Conservation (phyloP, 2,797 vertebrate species). For the Cirrhinus molitorella region DNA sequence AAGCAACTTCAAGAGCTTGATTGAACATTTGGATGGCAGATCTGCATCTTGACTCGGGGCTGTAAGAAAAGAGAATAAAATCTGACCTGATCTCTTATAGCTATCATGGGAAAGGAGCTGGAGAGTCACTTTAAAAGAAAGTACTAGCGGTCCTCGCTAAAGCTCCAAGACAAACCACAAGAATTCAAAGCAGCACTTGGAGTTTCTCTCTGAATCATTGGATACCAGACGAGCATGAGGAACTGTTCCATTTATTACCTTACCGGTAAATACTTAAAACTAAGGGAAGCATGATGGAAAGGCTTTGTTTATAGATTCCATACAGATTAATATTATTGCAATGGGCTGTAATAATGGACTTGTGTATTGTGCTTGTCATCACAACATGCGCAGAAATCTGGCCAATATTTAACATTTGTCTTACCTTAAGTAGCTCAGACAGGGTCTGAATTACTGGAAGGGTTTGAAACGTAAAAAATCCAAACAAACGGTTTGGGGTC, state of each 20-base stretch:
- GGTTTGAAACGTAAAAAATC: background rate
- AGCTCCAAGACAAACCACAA: constrained; percentile 62
- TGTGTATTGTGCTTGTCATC: background rate
- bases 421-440: constrained; percentile 2
- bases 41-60: constrained; percentile 23
- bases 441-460: background rate
- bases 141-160: constrained; percentile 53
- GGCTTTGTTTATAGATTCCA: constrained; percentile 35
- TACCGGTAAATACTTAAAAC: constrained; percentile 44
- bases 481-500: background rate
- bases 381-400: background rate
- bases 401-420: background rate
- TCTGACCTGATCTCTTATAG: constrained; percentile 35
- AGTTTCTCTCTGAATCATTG: constrained; percentile 51
- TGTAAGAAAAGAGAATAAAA: constrained; percentile 35
- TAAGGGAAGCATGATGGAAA: constrained; percentile 29
- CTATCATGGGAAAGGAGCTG: constrained; percentile 57
- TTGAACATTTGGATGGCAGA: constrained; percentile 36
- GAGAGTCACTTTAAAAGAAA: constrained; percentile 58
- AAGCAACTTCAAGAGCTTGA: constrained; percentile 22
- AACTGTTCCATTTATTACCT: constrained; percentile 42
- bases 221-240: constrained; percentile 44
- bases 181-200: constrained; percentile 61
- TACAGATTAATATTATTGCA: background rate
- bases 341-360: background rate